Evolutionary conservation across 2,888 invertebrate genomes (phyloP).

Genomic region (Macaria liturata): DNA sequence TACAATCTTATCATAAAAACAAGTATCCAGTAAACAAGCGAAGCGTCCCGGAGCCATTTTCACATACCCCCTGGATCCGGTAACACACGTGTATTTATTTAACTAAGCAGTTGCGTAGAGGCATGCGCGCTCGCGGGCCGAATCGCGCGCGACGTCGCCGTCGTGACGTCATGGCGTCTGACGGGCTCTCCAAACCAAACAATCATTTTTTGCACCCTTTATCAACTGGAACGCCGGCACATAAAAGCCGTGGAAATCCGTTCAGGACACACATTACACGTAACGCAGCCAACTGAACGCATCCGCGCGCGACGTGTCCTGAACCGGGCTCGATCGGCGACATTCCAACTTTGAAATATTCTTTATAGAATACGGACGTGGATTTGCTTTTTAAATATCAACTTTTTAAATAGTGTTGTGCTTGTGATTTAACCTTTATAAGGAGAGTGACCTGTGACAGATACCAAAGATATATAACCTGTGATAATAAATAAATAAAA

Average conservation of each 20-base stretch:
- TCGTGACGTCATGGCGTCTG: slow-evolving; percentile 68
- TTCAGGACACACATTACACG: slow-evolving; percentile 79
- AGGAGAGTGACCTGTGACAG: slow-evolving; percentile 38
- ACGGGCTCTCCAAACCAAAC: slow-evolving; percentile 73
- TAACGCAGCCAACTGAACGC: slow-evolving; percentile 75
- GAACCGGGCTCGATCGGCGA: slow-evolving; percentile 46
- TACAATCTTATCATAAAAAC: slow-evolving; percentile 24
- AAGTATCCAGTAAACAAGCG: slow-evolving; percentile 5
- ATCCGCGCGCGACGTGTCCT: slow-evolving; percentile 60
- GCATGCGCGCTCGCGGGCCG: slow-evolving; percentile 68
- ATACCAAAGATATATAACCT: slow-evolving; percentile 53
- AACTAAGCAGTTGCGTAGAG: slow-evolving; percentile 70
- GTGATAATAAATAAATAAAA: slow-evolving; percentile 60
- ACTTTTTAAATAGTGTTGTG: slow-evolving; percentile 46
- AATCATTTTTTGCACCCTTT: slow-evolving; percentile 81
- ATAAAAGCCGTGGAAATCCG: slow-evolving; percentile 79
- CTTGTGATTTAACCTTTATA: slow-evolving; percentile 40
- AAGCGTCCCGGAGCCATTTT: slow-evolving; percentile 49
- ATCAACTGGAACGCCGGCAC: slow-evolving; percentile 73
- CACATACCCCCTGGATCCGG: slow-evolving; percentile 73
- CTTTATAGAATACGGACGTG: slow-evolving; percentile 32
- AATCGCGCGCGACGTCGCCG: slow-evolving; percentile 65
- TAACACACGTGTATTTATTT: slow-evolving; percentile 78
- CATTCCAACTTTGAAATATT: slow-evolving; percentile 42
- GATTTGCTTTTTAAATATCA: slow-evolving; percentile 3